Conservation (phyloP, 2,797 vertebrate genomes). For the Aplochiton taeniatus region DNA sequence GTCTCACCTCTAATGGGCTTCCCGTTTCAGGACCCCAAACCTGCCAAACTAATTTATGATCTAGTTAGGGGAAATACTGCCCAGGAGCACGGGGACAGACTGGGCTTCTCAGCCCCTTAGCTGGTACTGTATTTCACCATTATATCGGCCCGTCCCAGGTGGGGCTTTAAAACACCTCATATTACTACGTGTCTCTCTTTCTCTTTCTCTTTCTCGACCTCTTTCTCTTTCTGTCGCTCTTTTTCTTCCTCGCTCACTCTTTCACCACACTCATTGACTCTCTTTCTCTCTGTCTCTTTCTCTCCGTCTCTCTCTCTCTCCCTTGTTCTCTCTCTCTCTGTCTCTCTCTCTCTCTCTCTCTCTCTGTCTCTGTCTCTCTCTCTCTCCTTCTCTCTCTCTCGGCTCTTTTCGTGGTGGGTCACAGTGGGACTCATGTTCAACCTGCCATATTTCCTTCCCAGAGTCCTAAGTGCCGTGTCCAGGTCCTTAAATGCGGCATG, state of each 20-base stretch:
- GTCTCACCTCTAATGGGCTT: slow-evolving; percentile 61
- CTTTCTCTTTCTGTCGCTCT: slow-evolving; percentile 1
- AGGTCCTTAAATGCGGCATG: slow-evolving; percentile 5
- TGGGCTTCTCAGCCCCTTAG: slow-evolving; percentile 65
- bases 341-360: neutral
- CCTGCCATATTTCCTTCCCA: slow-evolving; percentile 48
- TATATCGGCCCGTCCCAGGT: slow-evolving; percentile 71
- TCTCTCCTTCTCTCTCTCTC: slow-evolving; percentile 51
- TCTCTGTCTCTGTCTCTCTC: slow-evolving; percentile 29
- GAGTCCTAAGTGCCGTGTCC: slow-evolving; percentile 45
- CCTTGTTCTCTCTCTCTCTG: slow-evolving; percentile 40
- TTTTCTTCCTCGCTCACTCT: neutral
- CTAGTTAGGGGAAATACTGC: slow-evolving; percentile 66
- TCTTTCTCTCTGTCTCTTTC: slow-evolving; percentile 46
- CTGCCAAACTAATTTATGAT: slow-evolving; percentile 74
- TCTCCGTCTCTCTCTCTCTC: slow-evolving; percentile 42
- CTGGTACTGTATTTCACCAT: slow-evolving; percentile 76
- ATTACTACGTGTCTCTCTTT: slow-evolving; percentile 52
- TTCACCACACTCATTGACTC: too few relatives aligned
- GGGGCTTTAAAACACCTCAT: slow-evolving; percentile 77
- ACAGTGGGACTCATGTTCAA: slow-evolving; percentile 49
- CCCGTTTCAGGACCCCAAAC: slow-evolving; percentile 52
- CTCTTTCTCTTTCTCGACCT: neutral
- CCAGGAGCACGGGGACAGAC: slow-evolving; percentile 66
- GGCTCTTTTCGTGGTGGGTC: slow-evolving; percentile 54